Base-by-base conservation (phyloP, 37 sponge, comb jelly and placozoan species). In the Theonella swinhoei region DNA sequence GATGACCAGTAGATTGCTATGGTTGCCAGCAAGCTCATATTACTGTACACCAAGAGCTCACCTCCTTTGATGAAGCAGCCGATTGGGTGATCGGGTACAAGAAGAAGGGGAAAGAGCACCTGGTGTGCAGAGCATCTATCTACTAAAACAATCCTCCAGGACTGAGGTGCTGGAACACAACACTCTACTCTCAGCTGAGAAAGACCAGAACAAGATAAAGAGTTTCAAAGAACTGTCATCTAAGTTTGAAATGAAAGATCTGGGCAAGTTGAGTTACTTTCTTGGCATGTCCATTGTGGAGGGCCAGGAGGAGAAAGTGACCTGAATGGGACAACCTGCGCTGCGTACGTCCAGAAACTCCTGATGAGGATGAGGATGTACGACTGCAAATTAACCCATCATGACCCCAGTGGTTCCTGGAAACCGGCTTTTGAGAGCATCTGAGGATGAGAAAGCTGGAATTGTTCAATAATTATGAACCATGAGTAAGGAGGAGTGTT, bases 201-300 rank as follows among this genome's bases (percentile, higher is more conserved):
- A 26, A 69, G 47, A 31, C 38, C 34, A 69, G 31, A 28, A 40
- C 23, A 39, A n/a, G 58, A 32, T 80, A 33, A 31, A 34, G 32
- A 60, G 66, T 35, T n/a, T n/a, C n/a, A n/a, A n/a, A n/a, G n/a
- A n/a, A n/a, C 22, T 84, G 28, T 42, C 59, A 1, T 33, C 33
- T 61, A 66, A 35, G 31, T 78, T 78, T 63, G 79, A 80, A 47
- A 80, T 80, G 25, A 81, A 81, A n/a, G 81, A 81, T 39, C 68
- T 75, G 0, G 76, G 84, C 41, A 54, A 62, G 58, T 35, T 83
- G 47, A 3, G 22, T 38, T 74, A 83, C 63, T 83, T 83, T 43
- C 68, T 83, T 3, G 83, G 83, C 29, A 59, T 85, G 38, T 37
- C 34, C 1, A 39, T 85, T 23, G 39, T 85, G 8, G 78, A 85